Evolutionary conservation across 1,140 invertebrate species (phyloP), one percentile per base, ranked within the genome.

Genomic region (Bombus huntii): DNA sequence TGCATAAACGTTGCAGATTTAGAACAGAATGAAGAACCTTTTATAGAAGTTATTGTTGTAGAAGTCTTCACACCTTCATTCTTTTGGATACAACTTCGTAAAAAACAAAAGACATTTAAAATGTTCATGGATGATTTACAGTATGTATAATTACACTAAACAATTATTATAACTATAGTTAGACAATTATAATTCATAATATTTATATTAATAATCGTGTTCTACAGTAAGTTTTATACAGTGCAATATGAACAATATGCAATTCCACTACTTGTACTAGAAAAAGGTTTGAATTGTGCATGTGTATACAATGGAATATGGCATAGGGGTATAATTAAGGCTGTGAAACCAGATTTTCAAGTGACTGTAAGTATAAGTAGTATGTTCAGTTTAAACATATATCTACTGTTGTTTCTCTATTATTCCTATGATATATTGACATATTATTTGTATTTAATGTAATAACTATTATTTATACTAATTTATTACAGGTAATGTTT

Each of bases 61-160:
- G 94, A 94, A 80, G 90, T 93, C 12, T 95, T 94, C 71, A 91
- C 92, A 66, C 94, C 94, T 8, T 92, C 92, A 0, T 94, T 95
- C 59, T 95, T 95, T 62, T 95, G 95, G 95, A 86, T 95, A 72
- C 89, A 91, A 13, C 85, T 93, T 22, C 44, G 87, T 1, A 87
- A 91, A 65, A 92, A 91, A 25, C 62, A 42, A 44, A 79, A 47
- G 6, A 74, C 42, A 37, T 91, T 94, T 44, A 77, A 87, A 6
- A 25, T 37, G 25, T 74, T 95, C 6, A 95, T 95, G 94, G n/a
- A 80, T 3, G 74, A 89, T 3, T 73, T 95, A 25, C 73, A 86
- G 94, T 95, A 88, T 90, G 91, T 91, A 88, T 47, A 68, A 86
- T 83, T 13, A 22, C 59, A 18, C 47, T 88, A 65, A 59, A 59